These are phyloP conservation scores for Matsumurasca onukii DNA, from an alignment of 1,140 invertebrate species.

Conservation along the genomic window DNA sequence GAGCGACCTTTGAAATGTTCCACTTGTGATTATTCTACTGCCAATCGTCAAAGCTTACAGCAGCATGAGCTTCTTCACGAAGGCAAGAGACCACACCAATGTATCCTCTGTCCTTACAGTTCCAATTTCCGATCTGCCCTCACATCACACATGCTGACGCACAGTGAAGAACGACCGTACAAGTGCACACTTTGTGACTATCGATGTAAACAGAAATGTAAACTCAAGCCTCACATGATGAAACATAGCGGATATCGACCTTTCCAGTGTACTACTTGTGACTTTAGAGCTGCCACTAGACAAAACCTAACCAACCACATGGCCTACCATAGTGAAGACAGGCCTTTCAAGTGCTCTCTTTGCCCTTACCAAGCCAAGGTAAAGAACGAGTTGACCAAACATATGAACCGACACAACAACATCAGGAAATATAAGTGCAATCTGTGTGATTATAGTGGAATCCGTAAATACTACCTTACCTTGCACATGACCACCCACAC, in stretches of 20 bases:
- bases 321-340: slow-evolving; percentile 14
- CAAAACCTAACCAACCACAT: slow-evolving; percentile 14
- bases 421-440: slow-evolving; percentile 8
- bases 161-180: slow-evolving; percentile 32
- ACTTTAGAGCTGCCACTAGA: slow-evolving; percentile 2
- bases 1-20: slow-evolving; percentile 5
- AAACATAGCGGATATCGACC: neutral
- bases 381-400: slow-evolving; percentile 16
- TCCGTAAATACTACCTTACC: slow-evolving; percentile 10
- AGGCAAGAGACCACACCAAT: slow-evolving; percentile 12
- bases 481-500: slow-evolving; percentile 15
- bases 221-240: slow-evolving; percentile 18
- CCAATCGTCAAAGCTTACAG: neutral
- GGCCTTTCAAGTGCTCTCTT: neutral
- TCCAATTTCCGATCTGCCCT: slow-evolving; percentile 17
- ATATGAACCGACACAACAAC: slow-evolving; percentile 18
- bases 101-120: neutral
- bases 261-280: neutral
- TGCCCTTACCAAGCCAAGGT: neutral
- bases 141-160: slow-evolving; percentile 31
- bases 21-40: slow-evolving; percentile 10
- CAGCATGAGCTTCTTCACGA: slow-evolving; percentile 2
- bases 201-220: slow-evolving; percentile 19
- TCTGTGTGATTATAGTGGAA: slow-evolving; percentile 15
- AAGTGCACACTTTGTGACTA: slow-evolving; percentile 15